Base-by-base conservation (phyloP, 2,113 vertebrate genomes). In the Chaetodon trifascialis region DNA sequence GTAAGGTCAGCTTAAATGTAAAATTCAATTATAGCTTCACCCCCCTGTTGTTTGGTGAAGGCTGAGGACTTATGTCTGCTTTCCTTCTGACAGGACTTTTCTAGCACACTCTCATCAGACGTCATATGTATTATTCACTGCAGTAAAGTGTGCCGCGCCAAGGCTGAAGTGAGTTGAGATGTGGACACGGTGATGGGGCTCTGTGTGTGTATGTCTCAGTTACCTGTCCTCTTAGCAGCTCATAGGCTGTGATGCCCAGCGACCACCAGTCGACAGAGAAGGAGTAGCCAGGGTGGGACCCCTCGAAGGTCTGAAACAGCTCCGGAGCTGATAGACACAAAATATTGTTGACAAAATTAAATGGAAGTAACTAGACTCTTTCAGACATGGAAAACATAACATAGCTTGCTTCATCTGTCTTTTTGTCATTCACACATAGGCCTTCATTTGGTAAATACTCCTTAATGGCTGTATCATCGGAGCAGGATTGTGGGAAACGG, bases 151-250 rank as follows among this genome's bases (percentile, higher is more conserved):
- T 65, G 80, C 34, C 55, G 65, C 64, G 49, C 36, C 15, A 17
- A 36, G 4, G 56, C 34, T 63, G 54, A 75, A 30, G 58, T 14
- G 46, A 79, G 36, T 0, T 46, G 55, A 52, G 71, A n/a, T 70
- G 63, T 60, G 63, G 52, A 40, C 42, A 25, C 4, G 3, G 25
- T 59, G 56, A 55, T 52, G 23, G 47, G 65, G 42, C 58, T 59
- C 2, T 30, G n/a, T 64, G 8, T 73, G 36, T 58, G 62, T 74
- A 46, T 67, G 55, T 58, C 36, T 60, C 0, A n/a, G 11, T 84
- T 92, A 99, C 98, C 96, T 97, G 96, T 91, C 97, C 96, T 92
- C 97, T 93, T 14, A 99, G 93, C 44, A 99, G 96, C 90, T 99
- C 98, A 0, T 99, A 99, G 0, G 97, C 97, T 0, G 98, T 99